Conservation (phyloP, 2,888 invertebrate genomes). For the Rhingia rostrata region DNA sequence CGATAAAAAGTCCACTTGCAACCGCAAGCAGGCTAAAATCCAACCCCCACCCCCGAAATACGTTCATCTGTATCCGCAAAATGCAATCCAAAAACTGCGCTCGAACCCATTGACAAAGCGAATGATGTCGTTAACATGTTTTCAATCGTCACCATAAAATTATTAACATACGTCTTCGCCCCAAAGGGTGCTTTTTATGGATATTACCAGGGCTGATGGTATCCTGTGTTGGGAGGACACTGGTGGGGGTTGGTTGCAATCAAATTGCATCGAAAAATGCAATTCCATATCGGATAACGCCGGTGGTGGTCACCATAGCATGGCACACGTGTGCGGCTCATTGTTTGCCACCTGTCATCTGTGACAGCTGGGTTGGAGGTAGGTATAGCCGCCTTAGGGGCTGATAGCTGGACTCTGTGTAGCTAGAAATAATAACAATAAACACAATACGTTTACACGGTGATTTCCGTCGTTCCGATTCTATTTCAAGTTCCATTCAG, state of each 20-base stretch:
- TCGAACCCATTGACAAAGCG: constrained; percentile 24
- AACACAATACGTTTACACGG: constrained; percentile 65
- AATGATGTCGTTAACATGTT: constrained; percentile 59
- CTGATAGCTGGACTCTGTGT: not conserved
- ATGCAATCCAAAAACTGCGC: constrained; percentile 50
- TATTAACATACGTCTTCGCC: constrained; percentile 57
- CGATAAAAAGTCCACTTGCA: constrained; percentile 56
- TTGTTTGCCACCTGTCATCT: constrained; percentile 70
- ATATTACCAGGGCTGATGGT: constrained; percentile 42
- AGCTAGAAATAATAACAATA: constrained; percentile 53
- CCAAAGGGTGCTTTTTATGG: constrained; percentile 71
- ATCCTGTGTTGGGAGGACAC: not conserved
- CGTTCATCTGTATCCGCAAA: constrained; percentile 32
- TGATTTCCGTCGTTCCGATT: constrained; percentile 57
- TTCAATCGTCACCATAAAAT: constrained; percentile 74
- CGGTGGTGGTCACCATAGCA: constrained; percentile 2
- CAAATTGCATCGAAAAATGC: constrained; percentile 66
- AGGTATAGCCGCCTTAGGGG: constrained; percentile 1
- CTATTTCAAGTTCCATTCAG: constrained; percentile 63
- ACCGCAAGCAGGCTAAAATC: constrained; percentile 36
- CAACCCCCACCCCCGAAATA: constrained; percentile 9
- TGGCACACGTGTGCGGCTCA: constrained; percentile 50
- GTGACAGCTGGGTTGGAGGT: constrained; percentile 6
- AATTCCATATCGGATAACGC: constrained; percentile 35
- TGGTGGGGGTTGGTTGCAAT: constrained; percentile 15